Percentiles rank a stretch among this genome's conserved stretches.
Conservation (phyloP, 2,113 vertebrate genomes). For the Irena cyanogastra region DNA sequence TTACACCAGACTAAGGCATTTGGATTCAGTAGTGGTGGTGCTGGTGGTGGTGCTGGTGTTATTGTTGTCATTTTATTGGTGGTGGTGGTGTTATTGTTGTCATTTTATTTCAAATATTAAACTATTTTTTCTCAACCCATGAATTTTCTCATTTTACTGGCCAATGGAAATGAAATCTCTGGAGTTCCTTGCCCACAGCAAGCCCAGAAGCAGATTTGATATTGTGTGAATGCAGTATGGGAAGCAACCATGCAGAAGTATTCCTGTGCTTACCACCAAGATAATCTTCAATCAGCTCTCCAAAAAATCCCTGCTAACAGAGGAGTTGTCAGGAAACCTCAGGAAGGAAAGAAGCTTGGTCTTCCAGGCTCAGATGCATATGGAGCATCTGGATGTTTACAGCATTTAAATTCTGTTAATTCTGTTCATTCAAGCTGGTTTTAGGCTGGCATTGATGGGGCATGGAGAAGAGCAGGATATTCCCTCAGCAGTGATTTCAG, state of each 20-base stretch:
- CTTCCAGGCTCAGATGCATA: background rate
- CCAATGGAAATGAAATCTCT: background rate
- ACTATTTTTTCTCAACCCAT: background rate
- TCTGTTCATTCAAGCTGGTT: background rate
- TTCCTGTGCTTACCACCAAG: background rate
- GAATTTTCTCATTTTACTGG: background rate
- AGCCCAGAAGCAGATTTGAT: background rate
- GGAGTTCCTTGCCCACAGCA: background rate
- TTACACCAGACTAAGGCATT: background rate
- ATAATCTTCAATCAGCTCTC: background rate
- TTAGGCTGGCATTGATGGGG: rapidly evolving
- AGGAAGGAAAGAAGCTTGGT: background rate
- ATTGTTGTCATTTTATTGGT: background rate
- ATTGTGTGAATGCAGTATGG: background rate
- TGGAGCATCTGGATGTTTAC: background rate
- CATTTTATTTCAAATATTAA: background rate
- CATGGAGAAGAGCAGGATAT: background rate
- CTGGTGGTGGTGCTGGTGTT: no score
- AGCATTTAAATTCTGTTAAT: background rate
- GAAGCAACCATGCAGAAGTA: background rate
- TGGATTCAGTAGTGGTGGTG: no score
- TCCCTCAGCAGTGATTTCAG: background rate
- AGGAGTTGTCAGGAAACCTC: background rate
- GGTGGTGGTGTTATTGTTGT: background rate
- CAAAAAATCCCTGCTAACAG: background rate